phyloP scores from a whole-genome alignment of 1,140 invertebrate species.

The Zaprionus ghesquierei region DNA sequence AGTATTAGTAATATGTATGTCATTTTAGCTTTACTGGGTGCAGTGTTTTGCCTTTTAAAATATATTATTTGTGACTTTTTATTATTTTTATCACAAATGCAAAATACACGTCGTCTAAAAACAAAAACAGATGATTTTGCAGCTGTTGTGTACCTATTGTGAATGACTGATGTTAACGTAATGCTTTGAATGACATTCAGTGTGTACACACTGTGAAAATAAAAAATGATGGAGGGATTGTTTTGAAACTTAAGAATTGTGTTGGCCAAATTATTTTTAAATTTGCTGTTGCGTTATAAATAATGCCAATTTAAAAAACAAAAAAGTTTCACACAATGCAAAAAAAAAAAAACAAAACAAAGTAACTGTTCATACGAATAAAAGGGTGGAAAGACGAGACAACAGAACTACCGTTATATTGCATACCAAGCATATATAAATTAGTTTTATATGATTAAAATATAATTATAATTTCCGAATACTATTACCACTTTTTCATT shows the following conservation, averaged over 20 bases:
- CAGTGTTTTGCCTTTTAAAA: conserved; percentile 6
- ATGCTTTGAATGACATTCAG: conserved; percentile 5
- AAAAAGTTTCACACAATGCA: too few relatives aligned
- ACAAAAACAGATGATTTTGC: conserved; percentile 42
- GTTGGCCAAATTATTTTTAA: background rate
- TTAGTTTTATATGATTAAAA: too few relatives aligned
- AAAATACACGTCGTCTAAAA: conserved; percentile 63
- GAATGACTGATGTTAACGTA: conserved; percentile 19
- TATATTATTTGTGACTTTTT: background rate
- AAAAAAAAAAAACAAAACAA: background rate
- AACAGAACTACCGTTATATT: background rate
- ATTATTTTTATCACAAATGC: conserved; percentile 39
- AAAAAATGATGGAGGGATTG: background rate
- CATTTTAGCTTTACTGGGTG: background rate
- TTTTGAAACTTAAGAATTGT: background rate
- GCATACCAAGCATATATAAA: too few relatives aligned
- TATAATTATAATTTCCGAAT: too few relatives aligned
- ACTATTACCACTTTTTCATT: too few relatives aligned
- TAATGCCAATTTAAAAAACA: background rate
- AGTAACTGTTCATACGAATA: background rate
- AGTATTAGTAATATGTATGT: conserved; percentile 13
- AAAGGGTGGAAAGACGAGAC: background rate
- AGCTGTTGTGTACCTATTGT: background rate
- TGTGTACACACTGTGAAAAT: background rate
- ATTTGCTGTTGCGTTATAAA: background rate